Conservation (phyloP, 2,888 invertebrate species). For the Eristalinus aeneus region DNA sequence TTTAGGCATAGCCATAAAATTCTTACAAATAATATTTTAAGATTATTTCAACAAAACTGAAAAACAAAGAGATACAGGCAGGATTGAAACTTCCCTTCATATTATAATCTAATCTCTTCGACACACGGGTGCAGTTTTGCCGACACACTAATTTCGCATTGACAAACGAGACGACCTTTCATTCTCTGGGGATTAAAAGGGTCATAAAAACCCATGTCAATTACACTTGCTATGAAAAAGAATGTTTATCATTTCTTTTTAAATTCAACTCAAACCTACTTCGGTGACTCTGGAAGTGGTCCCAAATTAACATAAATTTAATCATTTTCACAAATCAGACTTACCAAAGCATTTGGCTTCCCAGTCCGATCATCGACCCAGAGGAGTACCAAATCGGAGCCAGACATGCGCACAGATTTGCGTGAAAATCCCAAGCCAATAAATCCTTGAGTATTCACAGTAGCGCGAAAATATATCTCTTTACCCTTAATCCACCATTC, state of each 20-base stretch:
- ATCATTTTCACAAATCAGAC: slow-evolving; percentile 75
- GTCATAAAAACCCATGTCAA: neutral
- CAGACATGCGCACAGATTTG: slow-evolving; percentile 87
- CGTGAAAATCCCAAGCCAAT: slow-evolving; percentile 93
- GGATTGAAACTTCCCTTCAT: too few relatives aligned
- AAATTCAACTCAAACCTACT: neutral
- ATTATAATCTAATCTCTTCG: too few relatives aligned
- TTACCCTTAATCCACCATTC: slow-evolving; percentile 87
- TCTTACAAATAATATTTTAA: too few relatives aligned
- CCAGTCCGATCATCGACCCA: slow-evolving; percentile 89
- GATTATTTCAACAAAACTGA: too few relatives aligned
- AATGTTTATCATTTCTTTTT: neutral
- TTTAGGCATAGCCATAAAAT: too few relatives aligned
- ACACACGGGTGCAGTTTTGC: too few relatives aligned
- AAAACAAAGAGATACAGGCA: too few relatives aligned
- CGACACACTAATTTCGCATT: neutral
- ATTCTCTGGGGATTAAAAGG: neutral
- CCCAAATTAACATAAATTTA: neutral
- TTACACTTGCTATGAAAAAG: neutral
- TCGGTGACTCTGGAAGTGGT: neutral
- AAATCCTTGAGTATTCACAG: slow-evolving; percentile 91
- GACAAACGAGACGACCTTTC: neutral
- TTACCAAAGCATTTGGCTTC: slow-evolving; percentile 88
- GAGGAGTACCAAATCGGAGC: slow-evolving; percentile 92
- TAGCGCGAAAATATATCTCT: slow-evolving; percentile 90